A percentile compares a stretch with the other conserved stretches of the same genome.
Evolutionary conservation across 2,113 vertebrate genomes (phyloP).

Genomic region (Zapornia atra): DNA sequence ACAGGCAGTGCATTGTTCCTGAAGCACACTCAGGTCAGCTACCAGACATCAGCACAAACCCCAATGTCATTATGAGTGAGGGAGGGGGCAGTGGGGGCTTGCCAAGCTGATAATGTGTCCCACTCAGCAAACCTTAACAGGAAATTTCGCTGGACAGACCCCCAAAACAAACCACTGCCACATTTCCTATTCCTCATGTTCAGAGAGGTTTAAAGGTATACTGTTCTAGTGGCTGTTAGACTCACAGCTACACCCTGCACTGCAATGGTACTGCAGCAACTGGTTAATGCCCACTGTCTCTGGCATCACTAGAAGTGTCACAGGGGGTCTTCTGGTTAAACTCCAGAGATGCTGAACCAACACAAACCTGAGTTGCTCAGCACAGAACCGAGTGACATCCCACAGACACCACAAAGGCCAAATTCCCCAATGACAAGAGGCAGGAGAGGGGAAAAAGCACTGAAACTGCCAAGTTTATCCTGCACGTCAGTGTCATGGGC

Average conservation of each 20-base stretch:
- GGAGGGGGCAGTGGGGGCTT: not conserved
- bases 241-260: not conserved
- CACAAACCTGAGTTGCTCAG: not conserved
- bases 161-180: not conserved
- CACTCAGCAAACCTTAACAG: not conserved
- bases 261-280: not conserved
- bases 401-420: rapidly evolving
- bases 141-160: not conserved
- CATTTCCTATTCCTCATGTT: too few relatives aligned
- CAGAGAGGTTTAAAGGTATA: not conserved
- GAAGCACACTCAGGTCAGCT: not conserved
- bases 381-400: not conserved
- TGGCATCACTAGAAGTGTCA: not conserved
- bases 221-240: not conserved
- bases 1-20: not conserved
- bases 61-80: rapidly evolving
- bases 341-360: not conserved
- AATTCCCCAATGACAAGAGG: not conserved
- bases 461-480: not conserved
- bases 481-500: rapidly evolving
- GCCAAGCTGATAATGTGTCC: not conserved
- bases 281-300: not conserved
- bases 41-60: not conserved
- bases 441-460: not conserved
- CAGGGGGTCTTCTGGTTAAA: not conserved